Evolutionary conservation across 2,888 invertebrate genomes (phyloP), one percentile per base, ranked within the genome.

Genomic region (Strigamia maritima): DNA sequence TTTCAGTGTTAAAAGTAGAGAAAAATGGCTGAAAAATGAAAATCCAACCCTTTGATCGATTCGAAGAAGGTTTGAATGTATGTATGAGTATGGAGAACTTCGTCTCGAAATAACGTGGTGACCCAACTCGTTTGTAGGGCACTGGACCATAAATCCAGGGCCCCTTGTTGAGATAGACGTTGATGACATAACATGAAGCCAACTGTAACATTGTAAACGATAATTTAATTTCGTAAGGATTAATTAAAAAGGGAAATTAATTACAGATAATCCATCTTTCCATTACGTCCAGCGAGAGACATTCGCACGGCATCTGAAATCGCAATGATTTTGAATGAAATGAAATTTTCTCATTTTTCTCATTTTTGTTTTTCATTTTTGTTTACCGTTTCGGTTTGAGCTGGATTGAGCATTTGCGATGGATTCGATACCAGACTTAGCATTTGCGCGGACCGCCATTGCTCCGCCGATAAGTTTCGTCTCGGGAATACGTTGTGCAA

Each of bases 71-170:
- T 89, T 84, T 94, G 94, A 81, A 98, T 92, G 84, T 96, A 97
- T 75, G 94, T 91, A 87, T 99, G 99, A 82, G 96, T 95, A 84
- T 95, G 93, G 74, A 99, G 90, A 0, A 98, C 96, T 89, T 99
- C 99, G 88, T 99, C 99, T 44, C 99, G 90, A 85, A 97, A 99
- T 28, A 99, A 87, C 4, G 96, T 93, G 76, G 97, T 89, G 0
- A 98, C 95, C 94, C 98, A 97, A 38, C 95, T 93, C 6, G 94
- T 94, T 84, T 97, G 95, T 77, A 99, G 87, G 0, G 97, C 94
- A 82, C 92, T 92, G 8, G 93, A 90, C 94, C 97, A 99, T 87
- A 98, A 91, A 77, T 88, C 87, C 82, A 85, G 84, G 84, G 93
- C 93, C 3, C 93, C 92, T 82, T 92, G 92, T 83, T 94, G 93